A percentile compares a stretch with the other conserved stretches of the same genome.
These are phyloP conservation scores for Zoroaster sp. DNA, from an alignment of 53 echinoderm and acorn worm species.

Conservation along the genomic window DNA sequence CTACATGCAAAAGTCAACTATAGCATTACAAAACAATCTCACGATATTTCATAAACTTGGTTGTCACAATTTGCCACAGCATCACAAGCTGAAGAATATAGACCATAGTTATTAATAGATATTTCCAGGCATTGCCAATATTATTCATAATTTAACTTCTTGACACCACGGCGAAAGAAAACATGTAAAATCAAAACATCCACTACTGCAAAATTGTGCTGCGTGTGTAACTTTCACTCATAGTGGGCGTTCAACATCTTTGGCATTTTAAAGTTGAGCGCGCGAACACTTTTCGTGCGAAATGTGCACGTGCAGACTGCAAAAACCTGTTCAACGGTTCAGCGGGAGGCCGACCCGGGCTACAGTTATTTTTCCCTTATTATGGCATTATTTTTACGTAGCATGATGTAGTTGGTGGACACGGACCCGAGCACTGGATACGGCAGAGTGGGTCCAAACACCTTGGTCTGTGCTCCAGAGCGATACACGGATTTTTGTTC, in stretches of 20 bases:
- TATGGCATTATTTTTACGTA: not conserved
- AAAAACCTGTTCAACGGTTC: not conserved
- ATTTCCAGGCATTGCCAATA: too few relatives aligned
- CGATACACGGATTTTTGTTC: slow-evolving; percentile 26
- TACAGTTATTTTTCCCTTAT: not conserved
- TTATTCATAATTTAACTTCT: too few relatives aligned
- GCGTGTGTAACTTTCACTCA: not conserved
- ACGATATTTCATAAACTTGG: too few relatives aligned
- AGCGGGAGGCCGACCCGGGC: not conserved
- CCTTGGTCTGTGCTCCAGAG: not conserved
- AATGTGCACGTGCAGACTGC: slow-evolving; percentile 1
- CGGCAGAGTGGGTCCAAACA: slow-evolving; percentile 11
- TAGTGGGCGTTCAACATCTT: not conserved
- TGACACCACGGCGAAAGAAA: too few relatives aligned
- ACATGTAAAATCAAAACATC: too few relatives aligned
- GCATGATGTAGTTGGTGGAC: not conserved
- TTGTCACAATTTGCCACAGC: too few relatives aligned
- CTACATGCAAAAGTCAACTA: too few relatives aligned
- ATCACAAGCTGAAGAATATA: too few relatives aligned
- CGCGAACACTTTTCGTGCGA: slow-evolving; percentile 25
- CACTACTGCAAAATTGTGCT: too few relatives aligned
- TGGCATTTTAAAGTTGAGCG: not conserved
- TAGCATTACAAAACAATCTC: too few relatives aligned
- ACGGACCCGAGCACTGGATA: not conserved
- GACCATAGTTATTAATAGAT: too few relatives aligned